Evolutionary conservation across 2,797 vertebrate species (phyloP), one percentile per base, ranked within the genome.

Genomic region (Chloroceryle inda): DNA sequence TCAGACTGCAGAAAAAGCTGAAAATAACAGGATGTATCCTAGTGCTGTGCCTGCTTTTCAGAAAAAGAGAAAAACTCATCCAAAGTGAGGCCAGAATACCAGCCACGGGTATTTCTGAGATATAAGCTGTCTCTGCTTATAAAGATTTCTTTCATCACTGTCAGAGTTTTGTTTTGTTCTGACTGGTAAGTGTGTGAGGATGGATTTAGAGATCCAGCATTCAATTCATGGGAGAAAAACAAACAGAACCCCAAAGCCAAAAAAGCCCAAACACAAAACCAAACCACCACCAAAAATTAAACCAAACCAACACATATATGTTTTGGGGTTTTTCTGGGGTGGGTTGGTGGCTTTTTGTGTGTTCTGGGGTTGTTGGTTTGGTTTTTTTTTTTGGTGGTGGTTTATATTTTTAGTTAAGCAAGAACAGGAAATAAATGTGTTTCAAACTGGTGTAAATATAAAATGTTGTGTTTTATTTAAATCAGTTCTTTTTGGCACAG

Each of bases 1-100:
- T 94, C 49, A 78, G 61, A 61, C 31, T 27, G 37, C 35, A 80
- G 64, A 63, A 92, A 58, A 74, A 62, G 20, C 53, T 85, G 61
- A 72, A 83, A 92, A 91, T 61, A 88, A 40, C 19, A 61, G 44
- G 24, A 75, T 49, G 3, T 59, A 67, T 80, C 40, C 19, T 86
- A 38, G 29, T 49, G 35, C 27, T 5, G 4, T 67, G 37, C 19
- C 20, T 53, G 8, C 31, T 91, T 77, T 76, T 68, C 45, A 68
- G 40, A 62, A 58, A 85, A 62, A 44, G 13, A 63, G 61, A 52
- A 52, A n/a, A 50, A 33, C 11, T 91, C 5, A 42, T 44, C 20
- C 5, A 3, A 71, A 73, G 10, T 14, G 18, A 82, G 38, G 18
- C 31, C 14, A 29, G 37, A 58, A 81, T 15, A 47, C 4, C 13